Evolutionary conservation across 2,797 vertebrate genomes (phyloP).

Genomic region (Chiloscyllium punctatum): DNA sequence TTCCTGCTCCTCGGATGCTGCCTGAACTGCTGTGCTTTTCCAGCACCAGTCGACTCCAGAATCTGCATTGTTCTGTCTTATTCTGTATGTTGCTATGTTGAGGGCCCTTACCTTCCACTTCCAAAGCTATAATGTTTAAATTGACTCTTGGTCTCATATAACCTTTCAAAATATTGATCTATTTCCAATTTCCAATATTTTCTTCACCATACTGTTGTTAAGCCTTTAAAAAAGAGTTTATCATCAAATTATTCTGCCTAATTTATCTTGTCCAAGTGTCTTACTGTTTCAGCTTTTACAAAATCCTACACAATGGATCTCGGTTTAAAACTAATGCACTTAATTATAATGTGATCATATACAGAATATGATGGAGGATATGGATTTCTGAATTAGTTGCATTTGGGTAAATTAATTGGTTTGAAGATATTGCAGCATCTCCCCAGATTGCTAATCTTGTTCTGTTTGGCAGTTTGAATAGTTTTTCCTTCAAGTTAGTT

Average conservation of each 20-base stretch:
- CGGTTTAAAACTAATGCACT: not conserved
- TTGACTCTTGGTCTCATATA: not conserved
- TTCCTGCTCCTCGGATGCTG: no score
- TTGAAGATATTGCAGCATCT: not conserved
- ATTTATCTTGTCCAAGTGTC: not conserved
- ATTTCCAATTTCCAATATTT: not conserved
- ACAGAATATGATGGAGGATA: not conserved
- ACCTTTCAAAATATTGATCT: not conserved
- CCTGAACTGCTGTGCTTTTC: no score
- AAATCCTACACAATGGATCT: not conserved
- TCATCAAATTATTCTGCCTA: not conserved
- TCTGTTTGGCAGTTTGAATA: not conserved
- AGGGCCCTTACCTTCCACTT: no score
- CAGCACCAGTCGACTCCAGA: no score
- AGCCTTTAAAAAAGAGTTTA: not conserved
- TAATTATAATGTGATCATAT: not conserved
- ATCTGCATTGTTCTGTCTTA: no score
- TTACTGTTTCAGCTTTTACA: not conserved
- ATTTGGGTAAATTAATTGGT: not conserved
- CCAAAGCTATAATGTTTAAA: not conserved
- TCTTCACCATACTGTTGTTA: not conserved
- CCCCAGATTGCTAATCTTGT: not conserved
- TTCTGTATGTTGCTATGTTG: not conserved
- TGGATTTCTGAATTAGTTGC: slow-evolving; percentile 8
- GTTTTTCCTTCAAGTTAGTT: not conserved